Evolutionary conservation across 2,113 vertebrate species (phyloP), one percentile per base, ranked within the genome.

Genomic region (Vulpes lagopus): DNA sequence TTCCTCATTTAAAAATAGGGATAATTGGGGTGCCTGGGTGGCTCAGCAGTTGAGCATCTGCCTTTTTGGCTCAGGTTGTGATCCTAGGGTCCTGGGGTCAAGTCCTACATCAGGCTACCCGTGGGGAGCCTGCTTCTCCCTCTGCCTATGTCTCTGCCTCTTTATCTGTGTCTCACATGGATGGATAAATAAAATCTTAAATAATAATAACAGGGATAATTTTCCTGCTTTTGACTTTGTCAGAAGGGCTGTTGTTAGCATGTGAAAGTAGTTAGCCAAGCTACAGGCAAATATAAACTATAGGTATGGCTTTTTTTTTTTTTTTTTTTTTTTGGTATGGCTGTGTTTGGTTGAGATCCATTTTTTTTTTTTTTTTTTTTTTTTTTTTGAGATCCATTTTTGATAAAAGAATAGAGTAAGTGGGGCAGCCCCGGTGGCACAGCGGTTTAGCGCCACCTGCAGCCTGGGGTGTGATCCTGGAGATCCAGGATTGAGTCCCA

Each of bases 1-100:
- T 86, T 85, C 27, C 62, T 95, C 22, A 55, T 92, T 95, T 89
- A 60, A 92, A 97, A 96, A 78, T 5, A 49, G 55, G 53, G 17
- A 43, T 86, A 16, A 67, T 94, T 92, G 43, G 43, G 43, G 43
- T 43, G 43, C 43, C 43, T 43, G 43, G 43, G 43, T 43, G 43
- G 43, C 43, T 43, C 43, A 43, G 43, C 43, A 43, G 43, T 43
- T 43, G 6, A 43, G 7, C 43, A 43, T 43, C 43, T 43, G 43
- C 43, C 43, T 43, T 43, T 43, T 43, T 43, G 43, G 43, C 43
- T 43, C 43, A 43, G 43, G 43, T 43, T 43, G 43, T 43, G 43
- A 43, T 43, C 43, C 43, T 43, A 43, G 43, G 43, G 6, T 43
- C 43, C 43, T 43, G 43, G 43, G 43, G 6, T 43, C 43, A 43